These are phyloP conservation scores for Sinelater perroti DNA, from an alignment of 2,888 invertebrate genomes.

Conservation along the genomic window DNA sequence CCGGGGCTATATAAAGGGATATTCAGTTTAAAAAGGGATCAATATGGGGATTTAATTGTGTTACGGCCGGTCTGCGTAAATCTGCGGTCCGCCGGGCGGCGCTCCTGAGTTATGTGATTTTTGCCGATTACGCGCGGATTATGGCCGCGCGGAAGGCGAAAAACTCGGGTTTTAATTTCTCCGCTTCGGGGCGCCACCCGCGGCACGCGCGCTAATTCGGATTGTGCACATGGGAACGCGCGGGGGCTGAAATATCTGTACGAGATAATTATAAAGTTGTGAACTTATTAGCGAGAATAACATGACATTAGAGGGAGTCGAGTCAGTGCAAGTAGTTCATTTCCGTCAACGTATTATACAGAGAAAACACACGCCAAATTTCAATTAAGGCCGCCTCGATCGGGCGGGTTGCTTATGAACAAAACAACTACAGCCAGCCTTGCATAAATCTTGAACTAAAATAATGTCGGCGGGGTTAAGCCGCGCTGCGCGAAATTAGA, in stretches of 20 bases:
- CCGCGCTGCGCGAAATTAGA: conserved; percentile 45
- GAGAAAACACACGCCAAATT: conserved; percentile 51
- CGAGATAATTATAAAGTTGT: conserved; percentile 31
- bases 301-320: conserved; percentile 40
- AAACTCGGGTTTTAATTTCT: no score
- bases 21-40: conserved; percentile 46
- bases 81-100: not conserved
- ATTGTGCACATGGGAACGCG: not conserved
- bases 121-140: no score
- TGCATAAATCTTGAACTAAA: conserved; percentile 51
- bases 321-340: conserved; percentile 44
- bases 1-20: conserved; percentile 46
- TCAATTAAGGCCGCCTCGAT: conserved; percentile 54
- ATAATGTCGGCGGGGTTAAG: conserved; percentile 47
- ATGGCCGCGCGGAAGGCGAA: no score
- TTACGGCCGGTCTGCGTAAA: conserved; percentile 34
- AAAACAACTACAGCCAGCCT: conserved; percentile 49
- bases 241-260: conserved; percentile 20
- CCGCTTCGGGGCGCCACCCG: no score
- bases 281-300: conserved; percentile 30
- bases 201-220: not conserved
- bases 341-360: conserved; percentile 47
- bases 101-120: no score
- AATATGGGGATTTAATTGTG: conserved; percentile 49
- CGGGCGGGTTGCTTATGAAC: conserved; percentile 49